Evolutionary conservation across 2,113 vertebrate species (phyloP).

Genomic region (Podarcis raffonei): DNA sequence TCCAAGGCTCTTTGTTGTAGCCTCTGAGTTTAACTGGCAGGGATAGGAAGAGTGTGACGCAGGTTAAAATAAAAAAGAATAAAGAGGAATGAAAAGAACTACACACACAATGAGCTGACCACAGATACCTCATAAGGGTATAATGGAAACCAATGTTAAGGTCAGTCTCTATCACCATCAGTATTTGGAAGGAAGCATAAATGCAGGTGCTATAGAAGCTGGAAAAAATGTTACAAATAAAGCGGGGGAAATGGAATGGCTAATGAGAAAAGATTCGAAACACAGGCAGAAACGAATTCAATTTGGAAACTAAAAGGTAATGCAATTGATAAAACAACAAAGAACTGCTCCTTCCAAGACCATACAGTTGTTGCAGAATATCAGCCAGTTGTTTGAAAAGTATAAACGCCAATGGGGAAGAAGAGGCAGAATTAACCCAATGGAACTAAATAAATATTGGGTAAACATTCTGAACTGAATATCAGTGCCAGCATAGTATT

Average conservation of each 20-base stretch:
- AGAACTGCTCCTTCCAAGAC: not conserved
- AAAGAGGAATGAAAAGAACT: not conserved
- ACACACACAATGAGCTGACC: not conserved
- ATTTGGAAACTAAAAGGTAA: constrained; percentile 2
- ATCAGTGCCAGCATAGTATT: not conserved
- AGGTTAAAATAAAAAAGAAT: not conserved
- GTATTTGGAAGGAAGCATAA: not conserved
- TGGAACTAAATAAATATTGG: not conserved
- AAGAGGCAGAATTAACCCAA: not conserved
- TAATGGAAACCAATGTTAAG: constrained; percentile 11
- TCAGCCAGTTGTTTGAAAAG: too few relatives aligned
- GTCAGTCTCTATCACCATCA: not conserved
- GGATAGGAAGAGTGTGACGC: not conserved
- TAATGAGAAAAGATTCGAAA: not conserved
- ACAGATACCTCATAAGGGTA: not conserved
- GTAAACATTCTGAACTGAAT: not conserved
- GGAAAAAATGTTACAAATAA: not conserved
- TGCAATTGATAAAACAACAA: not conserved
- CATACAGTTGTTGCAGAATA: not conserved
- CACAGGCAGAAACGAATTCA: not conserved
- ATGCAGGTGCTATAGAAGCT: not conserved
- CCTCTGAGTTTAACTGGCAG: not conserved
- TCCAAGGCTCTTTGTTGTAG: not conserved
- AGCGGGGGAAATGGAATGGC: not conserved
- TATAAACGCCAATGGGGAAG: not conserved